Base-by-base conservation (phyloP, 1,140 invertebrate genomes). In the Drosophila tristis region DNA sequence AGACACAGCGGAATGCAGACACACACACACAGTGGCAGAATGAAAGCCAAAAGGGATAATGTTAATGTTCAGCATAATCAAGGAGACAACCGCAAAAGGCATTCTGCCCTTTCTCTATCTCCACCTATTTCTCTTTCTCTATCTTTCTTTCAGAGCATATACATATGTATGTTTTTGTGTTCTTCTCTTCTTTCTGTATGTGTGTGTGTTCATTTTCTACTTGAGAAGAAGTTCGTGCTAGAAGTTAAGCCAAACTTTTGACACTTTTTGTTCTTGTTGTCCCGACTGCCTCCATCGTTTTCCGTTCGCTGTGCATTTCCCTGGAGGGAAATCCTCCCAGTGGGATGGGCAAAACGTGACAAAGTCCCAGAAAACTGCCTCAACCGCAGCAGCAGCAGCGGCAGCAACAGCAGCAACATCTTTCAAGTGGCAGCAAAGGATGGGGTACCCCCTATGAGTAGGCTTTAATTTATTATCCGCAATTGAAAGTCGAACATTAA, bases 191-290 rank as follows among this genome's bases (percentile, higher is more conserved):
- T 29, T 35, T 57, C 45, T 47, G 59, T 35, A 25, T 66, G 55
- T 59, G n/a, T 44, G 59, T 59, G 55, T 63, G n/a, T 44, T 55
- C 50, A 39, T 29, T 55, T 50, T 43, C 58, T 57, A 63, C 74
- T 80, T 71, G 20, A 63, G 54, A 47, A 47, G 44, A 13, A 54
- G 57, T 75, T 77, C 78, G 78, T 85, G 81, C 74, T 47, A 89
- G 35, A 78, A 86, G 84, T 82, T 86, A 71, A 76, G 65, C 53
- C 84, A 68, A 79, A 87, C 84, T 89, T 87, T 82, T 82, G 78
- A 89, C 82, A 87, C 82, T 79, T 77, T 56, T 55, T 49, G 29
- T 51, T 56, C 35, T 50, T 25, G 53, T 73, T 59, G 48, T 64
- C 67, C 44, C 35, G 35, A 13, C 35, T 60, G 31, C 53, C 53